Evolutionary conservation across 2,797 vertebrate species (phyloP).

Genomic region (Delichon dasypus): DNA sequence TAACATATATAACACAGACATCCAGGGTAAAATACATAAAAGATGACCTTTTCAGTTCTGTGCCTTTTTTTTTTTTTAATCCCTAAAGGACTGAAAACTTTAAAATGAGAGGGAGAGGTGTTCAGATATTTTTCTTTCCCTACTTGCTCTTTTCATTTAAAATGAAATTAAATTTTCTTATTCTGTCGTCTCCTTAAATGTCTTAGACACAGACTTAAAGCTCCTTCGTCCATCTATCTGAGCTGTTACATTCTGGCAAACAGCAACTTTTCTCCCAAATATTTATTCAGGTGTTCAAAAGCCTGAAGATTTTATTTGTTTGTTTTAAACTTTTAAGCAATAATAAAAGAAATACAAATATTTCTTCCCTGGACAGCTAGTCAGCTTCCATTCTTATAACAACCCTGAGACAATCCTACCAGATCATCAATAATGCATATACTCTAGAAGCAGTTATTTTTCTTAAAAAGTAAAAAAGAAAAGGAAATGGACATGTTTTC

Average conservation of each 20-base stretch:
- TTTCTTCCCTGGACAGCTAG: background rate
- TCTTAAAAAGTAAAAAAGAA: background rate
- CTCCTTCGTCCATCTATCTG: background rate
- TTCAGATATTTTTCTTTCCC: background rate
- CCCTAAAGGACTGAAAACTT: background rate
- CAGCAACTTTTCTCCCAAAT: background rate
- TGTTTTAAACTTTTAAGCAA: background rate
- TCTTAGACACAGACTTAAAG: background rate
- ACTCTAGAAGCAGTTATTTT: background rate
- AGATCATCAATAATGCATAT: background rate
- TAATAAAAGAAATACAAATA: background rate
- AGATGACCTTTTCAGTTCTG: background rate
- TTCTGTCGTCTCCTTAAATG: background rate
- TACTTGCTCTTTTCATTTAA: background rate
- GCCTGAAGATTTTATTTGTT: background rate
- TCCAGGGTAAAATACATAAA: background rate
- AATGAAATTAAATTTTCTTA: background rate
- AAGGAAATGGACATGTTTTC: background rate
- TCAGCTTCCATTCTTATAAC: background rate
- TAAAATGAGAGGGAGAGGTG: background rate
- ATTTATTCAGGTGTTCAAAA: constrained; percentile 42
- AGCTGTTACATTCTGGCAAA: background rate
- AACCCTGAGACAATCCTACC: background rate
- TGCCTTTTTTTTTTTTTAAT: background rate
- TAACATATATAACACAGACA: background rate